These are phyloP conservation scores for Lethenteron camtschaticum DNA, from an alignment of 2,113 vertebrate species.

Conservation along the genomic window DNA sequence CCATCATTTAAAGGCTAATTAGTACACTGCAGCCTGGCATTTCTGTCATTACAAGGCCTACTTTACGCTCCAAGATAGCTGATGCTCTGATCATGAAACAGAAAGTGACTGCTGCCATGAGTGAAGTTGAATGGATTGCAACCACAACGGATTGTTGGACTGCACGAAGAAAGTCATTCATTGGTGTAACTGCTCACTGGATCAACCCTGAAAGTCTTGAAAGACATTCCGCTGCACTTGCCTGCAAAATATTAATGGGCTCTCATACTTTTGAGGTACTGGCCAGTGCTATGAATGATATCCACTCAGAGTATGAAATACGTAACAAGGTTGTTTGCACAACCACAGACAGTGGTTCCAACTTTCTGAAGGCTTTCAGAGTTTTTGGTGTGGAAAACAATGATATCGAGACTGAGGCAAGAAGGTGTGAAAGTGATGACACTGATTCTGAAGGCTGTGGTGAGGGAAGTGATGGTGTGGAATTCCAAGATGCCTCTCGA, in stretches of 20 bases:
- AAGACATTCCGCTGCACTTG: conserved; percentile 10
- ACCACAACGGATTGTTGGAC: conserved; percentile 15
- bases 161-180: conserved; percentile 7
- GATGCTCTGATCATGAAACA: conserved; percentile 7
- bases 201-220: conserved; percentile 8
- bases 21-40: too few relatives aligned
- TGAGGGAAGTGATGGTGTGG: too few relatives aligned
- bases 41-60: too few relatives aligned
- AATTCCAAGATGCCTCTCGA: too few relatives aligned
- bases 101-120: conserved; percentile 7
- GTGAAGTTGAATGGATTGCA: conserved; percentile 10
- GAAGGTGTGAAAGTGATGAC: too few relatives aligned
- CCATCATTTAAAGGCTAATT: neutral
- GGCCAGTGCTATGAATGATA: conserved; percentile 10
- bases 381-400: too few relatives aligned
- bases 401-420: too few relatives aligned
- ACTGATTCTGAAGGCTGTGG: too few relatives aligned
- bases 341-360: neutral
- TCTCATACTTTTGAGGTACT: conserved; percentile 13
- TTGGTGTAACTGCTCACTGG: conserved; percentile 12
- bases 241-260: conserved; percentile 12
- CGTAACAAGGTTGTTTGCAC: conserved; percentile 9
- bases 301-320: conserved; percentile 13
- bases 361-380: too few relatives aligned
- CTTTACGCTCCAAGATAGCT: too few relatives aligned